Base-by-base conservation (phyloP, 1,140 invertebrate species). In the Dinothrombium tinctorium region DNA sequence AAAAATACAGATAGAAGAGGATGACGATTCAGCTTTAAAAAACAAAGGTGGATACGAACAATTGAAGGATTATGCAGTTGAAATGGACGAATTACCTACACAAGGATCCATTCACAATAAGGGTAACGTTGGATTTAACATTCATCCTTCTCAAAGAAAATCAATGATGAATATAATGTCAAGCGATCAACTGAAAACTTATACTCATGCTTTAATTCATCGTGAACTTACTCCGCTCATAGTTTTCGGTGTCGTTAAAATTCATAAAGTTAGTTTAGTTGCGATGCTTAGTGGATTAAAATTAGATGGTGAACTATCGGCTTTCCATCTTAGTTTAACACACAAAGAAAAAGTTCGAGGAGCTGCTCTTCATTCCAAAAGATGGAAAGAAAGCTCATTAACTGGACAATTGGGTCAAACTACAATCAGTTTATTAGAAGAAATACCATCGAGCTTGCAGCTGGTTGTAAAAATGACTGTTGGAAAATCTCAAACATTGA, bases 221-320 rank as follows among this genome's bases (percentile, higher is more conserved):
- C 56, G 55, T 33, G 64, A 66, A 42, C 56, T 57, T 37, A 59
- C 61, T 11, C 63, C 63, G 22, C 59, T 71, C 47, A 65, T 79
- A n/a, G 72, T 89, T 5, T 79, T 83, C 55, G 82, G 82, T 2
- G 74, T 80, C n/a, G 74, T 72, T 12, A 74, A 77, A 54, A 82
- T 92, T 37, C 77, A 86, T 49, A 69, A 79, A 41, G 84, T 83
- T 0, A 68, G 79, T 24, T 59, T 92, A 4, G 59, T 87, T 43
- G 87, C 87, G 0, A 83, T 84, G 3, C 59, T 95, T 2, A 89
- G 83, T 53, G 86, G 86, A 0, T 62, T 94, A 12, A 90, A 92
- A 57, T 61, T 90, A 22, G 81, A 89, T 54, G 80, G 80, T 8
- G 79, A 86, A 57, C 74, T 87, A 33, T 76, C 73, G 12, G 78